Percentiles rank a stretch among this genome's conserved stretches.
Conservation (phyloP, 2,797 vertebrate species). For the Decapterus maruadsi region DNA sequence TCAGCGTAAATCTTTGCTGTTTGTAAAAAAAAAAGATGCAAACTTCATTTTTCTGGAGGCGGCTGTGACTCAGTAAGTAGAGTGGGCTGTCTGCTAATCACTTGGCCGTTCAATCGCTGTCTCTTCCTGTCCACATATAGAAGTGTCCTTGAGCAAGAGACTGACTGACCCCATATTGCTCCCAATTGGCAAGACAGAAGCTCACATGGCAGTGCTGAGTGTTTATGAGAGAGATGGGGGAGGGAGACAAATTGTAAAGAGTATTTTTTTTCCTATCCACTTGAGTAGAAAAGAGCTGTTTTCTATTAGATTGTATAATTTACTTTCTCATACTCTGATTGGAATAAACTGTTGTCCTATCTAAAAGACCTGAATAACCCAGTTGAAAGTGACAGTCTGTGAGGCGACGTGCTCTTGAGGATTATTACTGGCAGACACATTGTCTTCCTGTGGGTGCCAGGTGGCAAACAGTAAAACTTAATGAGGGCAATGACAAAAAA, state of each 20-base stretch:
- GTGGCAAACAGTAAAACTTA: slow-evolving; percentile 56
- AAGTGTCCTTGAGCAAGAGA: slow-evolving; percentile 3
- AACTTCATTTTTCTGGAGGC: neutral
- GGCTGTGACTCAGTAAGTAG: neutral
- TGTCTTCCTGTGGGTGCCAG: slow-evolving; percentile 55
- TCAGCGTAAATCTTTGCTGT: neutral
- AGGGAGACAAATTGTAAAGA: neutral
- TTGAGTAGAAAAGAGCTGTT: neutral
- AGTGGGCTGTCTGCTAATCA: neutral
- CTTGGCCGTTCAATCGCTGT: neutral
- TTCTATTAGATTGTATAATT: neutral
- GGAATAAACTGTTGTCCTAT: slow-evolving; percentile 11
- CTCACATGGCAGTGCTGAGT: neutral
- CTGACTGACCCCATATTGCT: neutral
- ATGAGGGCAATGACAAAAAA: slow-evolving; percentile 52
- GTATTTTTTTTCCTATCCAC: neutral
- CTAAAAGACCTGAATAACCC: slow-evolving; percentile 28
- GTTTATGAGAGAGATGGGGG: neutral
- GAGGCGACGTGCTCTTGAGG: slow-evolving; percentile 35
- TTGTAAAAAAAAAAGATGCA: slow-evolving; percentile 1
- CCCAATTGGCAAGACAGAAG: neutral
- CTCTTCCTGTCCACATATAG: neutral
- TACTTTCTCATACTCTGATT: neutral
- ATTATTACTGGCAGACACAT: slow-evolving; percentile 62
- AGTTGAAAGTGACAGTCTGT: slow-evolving; percentile 24